A percentile compares a stretch with the other conserved stretches of the same genome.
Evolutionary conservation across 2,888 invertebrate species (phyloP).

Genomic region (Drepana falcataria): DNA sequence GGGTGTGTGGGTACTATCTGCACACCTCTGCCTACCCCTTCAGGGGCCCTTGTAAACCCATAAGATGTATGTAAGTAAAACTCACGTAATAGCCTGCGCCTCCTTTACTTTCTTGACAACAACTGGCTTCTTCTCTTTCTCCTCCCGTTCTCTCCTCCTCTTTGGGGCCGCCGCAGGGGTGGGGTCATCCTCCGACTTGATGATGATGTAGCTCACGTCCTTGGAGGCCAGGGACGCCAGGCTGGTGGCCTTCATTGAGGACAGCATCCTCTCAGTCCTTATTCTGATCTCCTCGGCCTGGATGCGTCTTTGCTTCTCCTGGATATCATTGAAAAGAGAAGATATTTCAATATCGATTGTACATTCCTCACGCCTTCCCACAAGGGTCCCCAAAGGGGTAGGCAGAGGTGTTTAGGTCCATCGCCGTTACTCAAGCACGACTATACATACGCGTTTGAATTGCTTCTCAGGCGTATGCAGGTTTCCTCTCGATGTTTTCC

Average conservation of each 20-base stretch:
- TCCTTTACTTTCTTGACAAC: constrained; percentile 24
- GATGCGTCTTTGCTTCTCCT: constrained; percentile 3
- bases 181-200: constrained; percentile 33
- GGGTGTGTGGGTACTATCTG: too few species aligned
- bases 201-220: constrained; percentile 68
- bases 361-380: too few species aligned
- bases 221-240: constrained; percentile 42
- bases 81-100: constrained; percentile 44
- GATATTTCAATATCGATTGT: too few species aligned
- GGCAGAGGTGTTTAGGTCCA: too few species aligned
- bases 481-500: too few species aligned
- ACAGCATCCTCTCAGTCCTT: constrained; percentile 34
- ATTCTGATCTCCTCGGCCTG: constrained; percentile 16
- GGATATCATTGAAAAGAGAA: neutral
- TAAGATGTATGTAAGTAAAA: constrained; percentile 2
- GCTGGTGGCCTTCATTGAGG: constrained; percentile 38
- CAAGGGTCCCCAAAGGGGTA: too few species aligned
- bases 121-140: constrained; percentile 6
- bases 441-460: too few species aligned
- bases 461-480: too few species aligned
- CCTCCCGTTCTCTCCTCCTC: constrained; percentile 17
- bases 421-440: too few species aligned
- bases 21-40: too few species aligned
- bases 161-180: constrained; percentile 10
- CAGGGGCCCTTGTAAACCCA: too few species aligned